A percentile compares a stretch with the other conserved stretches of the same genome.
Conservation (phyloP, 2,113 vertebrate species). For the Platysternon megacephalum region DNA sequence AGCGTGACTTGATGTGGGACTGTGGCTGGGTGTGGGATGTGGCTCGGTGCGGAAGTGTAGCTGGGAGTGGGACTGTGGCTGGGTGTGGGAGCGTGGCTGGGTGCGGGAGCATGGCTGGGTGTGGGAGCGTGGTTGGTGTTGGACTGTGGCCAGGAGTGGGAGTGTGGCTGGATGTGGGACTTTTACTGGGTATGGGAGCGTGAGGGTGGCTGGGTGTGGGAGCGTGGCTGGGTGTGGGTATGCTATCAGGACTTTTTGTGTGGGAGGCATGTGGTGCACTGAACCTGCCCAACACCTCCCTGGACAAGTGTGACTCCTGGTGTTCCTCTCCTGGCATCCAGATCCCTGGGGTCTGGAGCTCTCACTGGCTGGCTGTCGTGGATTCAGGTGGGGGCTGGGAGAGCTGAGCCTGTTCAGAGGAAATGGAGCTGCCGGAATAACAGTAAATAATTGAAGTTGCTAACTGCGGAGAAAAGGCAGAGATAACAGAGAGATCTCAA, state of each 20-base stretch:
- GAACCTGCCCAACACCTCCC: not conserved
- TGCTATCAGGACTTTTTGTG: not conserved
- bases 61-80: too few species aligned
- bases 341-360: not conserved
- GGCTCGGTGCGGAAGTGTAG: not conserved
- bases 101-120: not conserved
- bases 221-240: not conserved
- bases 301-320: not conserved
- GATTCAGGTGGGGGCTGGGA: constrained; percentile 1
- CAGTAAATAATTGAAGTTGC: constrained; percentile 69
- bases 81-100: accelerated
- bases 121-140: too few species aligned
- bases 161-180: too few species aligned
- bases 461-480: constrained; percentile 34
- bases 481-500: constrained; percentile 46
- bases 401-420: not conserved
- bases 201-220: not conserved
- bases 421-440: constrained; percentile 29
- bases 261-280: accelerated
- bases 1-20: too few species aligned
- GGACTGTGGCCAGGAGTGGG: too few species aligned
- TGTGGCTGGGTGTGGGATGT: too few species aligned
- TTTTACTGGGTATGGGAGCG: not conserved
- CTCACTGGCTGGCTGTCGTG: not conserved
- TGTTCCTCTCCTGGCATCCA: accelerated